A percentile compares a stretch with the other conserved stretches of the same genome.
These are phyloP conservation scores for Poecilia gillii DNA, from an alignment of 2,797 vertebrate species.

Conservation along the genomic window DNA sequence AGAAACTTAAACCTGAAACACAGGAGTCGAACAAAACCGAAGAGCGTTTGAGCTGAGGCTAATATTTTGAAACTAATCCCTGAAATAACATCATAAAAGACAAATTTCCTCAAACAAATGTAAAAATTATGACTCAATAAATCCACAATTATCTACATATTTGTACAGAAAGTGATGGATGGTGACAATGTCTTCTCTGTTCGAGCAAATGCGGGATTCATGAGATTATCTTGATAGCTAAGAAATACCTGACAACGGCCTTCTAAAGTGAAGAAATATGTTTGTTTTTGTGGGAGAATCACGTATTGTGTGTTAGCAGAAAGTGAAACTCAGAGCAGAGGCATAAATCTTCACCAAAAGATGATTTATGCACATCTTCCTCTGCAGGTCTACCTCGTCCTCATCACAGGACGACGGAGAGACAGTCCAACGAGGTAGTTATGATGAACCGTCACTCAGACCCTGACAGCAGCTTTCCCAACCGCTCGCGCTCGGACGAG, in stretches of 20 bases:
- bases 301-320: conserved; percentile 1
- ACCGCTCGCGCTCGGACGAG: conserved; percentile 79
- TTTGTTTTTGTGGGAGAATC: neutral
- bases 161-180: conserved; percentile 2
- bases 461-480: conserved; percentile 78
- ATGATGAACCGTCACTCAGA: conserved; percentile 77
- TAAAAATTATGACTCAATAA: neutral
- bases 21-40: neutral
- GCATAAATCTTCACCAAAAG: conserved; percentile 36
- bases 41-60: neutral
- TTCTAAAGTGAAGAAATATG: neutral
- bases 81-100: neutral
- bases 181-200: neutral
- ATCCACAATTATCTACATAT: neutral
- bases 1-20: neutral
- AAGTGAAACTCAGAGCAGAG: conserved; percentile 33
- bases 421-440: conserved; percentile 63
- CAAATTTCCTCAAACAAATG: neutral
- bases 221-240: neutral
- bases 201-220: neutral
- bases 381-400: conserved; percentile 40
- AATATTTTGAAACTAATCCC: conserved; percentile 3
- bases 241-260: neutral
- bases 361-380: conserved; percentile 58
- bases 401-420: conserved; percentile 17